These are phyloP conservation scores for Drosophila repletoides DNA, from an alignment of 1,140 invertebrate genomes.

Conservation along the genomic window DNA sequence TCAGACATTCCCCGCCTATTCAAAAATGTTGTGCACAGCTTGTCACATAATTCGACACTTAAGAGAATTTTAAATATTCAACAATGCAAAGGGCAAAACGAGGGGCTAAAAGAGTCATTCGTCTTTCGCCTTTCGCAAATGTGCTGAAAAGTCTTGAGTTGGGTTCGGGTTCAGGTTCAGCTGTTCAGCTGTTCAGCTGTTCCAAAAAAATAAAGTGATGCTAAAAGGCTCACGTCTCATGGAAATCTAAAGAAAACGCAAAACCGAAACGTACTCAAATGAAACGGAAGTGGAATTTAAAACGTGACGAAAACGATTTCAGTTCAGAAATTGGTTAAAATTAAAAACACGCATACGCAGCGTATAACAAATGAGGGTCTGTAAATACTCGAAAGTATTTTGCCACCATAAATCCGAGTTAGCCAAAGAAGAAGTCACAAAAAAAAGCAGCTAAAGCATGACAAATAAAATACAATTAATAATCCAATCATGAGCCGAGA, in stretches of 20 bases:
- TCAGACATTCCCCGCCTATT: slow-evolving; percentile 7
- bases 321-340: slow-evolving; percentile 11
- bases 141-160: slow-evolving; percentile 4
- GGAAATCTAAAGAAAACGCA: slow-evolving; percentile 22
- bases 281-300: slow-evolving; percentile 35
- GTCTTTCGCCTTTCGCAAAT: not conserved
- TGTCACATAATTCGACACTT: slow-evolving; percentile 34
- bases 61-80: slow-evolving; percentile 31
- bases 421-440: slow-evolving; percentile 7
- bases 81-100: slow-evolving; percentile 26
- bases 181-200: no score
- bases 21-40: slow-evolving; percentile 10
- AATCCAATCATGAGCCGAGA: slow-evolving; percentile 28
- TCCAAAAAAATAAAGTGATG: slow-evolving; percentile 27
- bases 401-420: not conserved
- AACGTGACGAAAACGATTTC: slow-evolving; percentile 30
- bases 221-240: slow-evolving; percentile 34
- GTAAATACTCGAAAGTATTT: not conserved
- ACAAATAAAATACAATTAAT: slow-evolving; percentile 52
- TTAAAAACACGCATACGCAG: slow-evolving; percentile 39
- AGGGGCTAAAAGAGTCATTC: not conserved
- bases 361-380: slow-evolving; percentile 36
- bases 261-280: slow-evolving; percentile 14
- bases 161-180: not conserved
- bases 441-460: slow-evolving; percentile 37